A percentile compares a stretch with the other conserved stretches of the same genome.
Conservation (phyloP, 1,140 invertebrate genomes). For the Ridgeia piscesae region DNA sequence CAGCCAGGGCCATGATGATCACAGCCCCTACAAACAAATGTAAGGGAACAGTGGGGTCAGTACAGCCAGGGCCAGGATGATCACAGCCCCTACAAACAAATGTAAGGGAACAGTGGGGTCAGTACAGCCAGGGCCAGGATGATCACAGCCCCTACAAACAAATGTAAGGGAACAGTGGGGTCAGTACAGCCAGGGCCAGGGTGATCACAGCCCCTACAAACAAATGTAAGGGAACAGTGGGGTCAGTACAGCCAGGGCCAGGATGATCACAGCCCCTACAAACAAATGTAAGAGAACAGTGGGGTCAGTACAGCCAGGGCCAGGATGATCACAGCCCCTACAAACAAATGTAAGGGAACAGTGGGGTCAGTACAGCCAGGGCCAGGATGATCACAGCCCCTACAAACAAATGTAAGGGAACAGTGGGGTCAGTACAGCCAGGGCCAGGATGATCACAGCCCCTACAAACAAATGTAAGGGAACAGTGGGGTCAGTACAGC, state of each 20-base stretch:
- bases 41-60: conserved; percentile 57
- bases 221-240: conserved; percentile 58
- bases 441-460: conserved; percentile 36
- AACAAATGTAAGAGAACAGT: conserved; percentile 57
- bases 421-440: conserved; percentile 54
- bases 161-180: conserved; percentile 57
- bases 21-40: conserved; percentile 38
- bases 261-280: neutral
- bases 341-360: conserved; percentile 58
- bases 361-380: conserved; percentile 53
- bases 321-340: conserved; percentile 27
- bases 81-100: conserved; percentile 31
- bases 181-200: conserved; percentile 53
- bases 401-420: conserved; percentile 57
- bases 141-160: neutral
- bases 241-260: conserved; percentile 54
- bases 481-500: conserved; percentile 55
- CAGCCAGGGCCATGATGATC: conserved; percentile 43
- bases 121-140: conserved; percentile 51
- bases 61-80: conserved; percentile 47
- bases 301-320: conserved; percentile 55
- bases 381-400: conserved; percentile 35
- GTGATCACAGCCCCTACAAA: neutral
- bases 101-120: conserved; percentile 57
- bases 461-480: conserved; percentile 52